phyloP scores from a whole-genome alignment of 2,888 invertebrate species.

The Phortica okadai region DNA sequence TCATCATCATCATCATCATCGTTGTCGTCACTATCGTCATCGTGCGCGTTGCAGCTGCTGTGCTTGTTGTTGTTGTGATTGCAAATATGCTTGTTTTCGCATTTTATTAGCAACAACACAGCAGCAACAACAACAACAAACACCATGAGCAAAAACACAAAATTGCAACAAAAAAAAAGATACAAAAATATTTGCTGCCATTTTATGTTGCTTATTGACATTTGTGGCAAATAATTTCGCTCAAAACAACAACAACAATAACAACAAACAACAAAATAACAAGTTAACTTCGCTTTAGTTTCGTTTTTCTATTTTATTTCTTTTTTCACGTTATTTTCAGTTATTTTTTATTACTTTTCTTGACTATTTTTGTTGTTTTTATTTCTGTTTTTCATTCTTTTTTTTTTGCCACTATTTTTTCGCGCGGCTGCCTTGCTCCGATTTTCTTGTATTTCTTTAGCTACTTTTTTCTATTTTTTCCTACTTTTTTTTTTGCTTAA shows the following conservation, averaged over 20 bases:
- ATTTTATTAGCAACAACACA: slow-evolving; percentile 57
- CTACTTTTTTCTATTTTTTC: slow-evolving; percentile 30
- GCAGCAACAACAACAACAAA: slow-evolving; percentile 37
- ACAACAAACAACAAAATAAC: background rate
- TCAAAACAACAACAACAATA: background rate
- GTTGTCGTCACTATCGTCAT: slow-evolving; percentile 34
- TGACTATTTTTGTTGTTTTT: background rate
- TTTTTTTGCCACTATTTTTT: background rate
- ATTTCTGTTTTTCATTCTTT: background rate
- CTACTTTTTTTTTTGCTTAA: slow-evolving; percentile 24
- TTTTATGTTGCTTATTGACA: background rate
- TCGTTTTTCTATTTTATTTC: background rate
- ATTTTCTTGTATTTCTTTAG: slow-evolving; percentile 28
- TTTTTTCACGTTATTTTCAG: background rate
- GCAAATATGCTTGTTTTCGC: slow-evolving; percentile 45
- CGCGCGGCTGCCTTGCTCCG: slow-evolving; percentile 11
- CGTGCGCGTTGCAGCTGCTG: slow-evolving; percentile 4
- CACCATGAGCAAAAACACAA: slow-evolving; percentile 33
- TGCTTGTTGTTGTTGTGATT: slow-evolving; percentile 45
- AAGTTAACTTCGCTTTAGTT: background rate
- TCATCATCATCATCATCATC: background rate
- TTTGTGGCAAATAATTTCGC: slow-evolving; percentile 1
- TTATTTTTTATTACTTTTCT: background rate
- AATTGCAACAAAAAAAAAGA: slow-evolving; percentile 11
- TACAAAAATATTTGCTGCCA: background rate